Base-by-base conservation (phyloP, 2,888 invertebrate genomes). In the Notodromas monacha region DNA sequence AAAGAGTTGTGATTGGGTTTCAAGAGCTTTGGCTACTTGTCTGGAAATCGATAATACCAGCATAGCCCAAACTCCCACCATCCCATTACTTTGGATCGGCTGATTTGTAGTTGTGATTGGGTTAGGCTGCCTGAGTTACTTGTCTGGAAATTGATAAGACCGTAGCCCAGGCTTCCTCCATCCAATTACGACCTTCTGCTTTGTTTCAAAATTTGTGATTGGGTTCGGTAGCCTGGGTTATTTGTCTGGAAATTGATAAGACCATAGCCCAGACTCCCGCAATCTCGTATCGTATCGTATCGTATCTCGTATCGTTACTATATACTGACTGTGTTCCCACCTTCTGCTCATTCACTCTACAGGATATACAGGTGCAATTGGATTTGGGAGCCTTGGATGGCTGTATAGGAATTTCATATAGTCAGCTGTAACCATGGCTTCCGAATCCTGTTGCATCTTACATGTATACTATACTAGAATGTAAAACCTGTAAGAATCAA, bases 201-300 rank as follows among this genome's bases (percentile, higher is more conserved):
- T n/a, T n/a, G n/a, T n/a, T n/a, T n/a, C n/a, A n/a, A n/a, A n/a
- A n/a, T n/a, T n/a, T n/a, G n/a, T n/a, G n/a, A n/a, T n/a, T 21
- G 21, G 21, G 21, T 21, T 21, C 21, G 21, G 21, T 21, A 21
- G 21, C 21, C 21, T 21, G 21, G 21, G 21, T 21, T 21, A 21
- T 21, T 21, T 21, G 21, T 21, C 21, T 21, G 21, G 21, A 21
- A 21, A 21, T 21, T 21, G 21, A 21, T 21, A 21, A 21, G 21
- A 21, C 21, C 21, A 21, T 21, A 21, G 21, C 21, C 21, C 21
- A 21, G 21, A 21, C 21, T 21, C 21, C 21, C 21, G 21, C 21
- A 21, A 21, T 21, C 21, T 21, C 21, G 21, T 21, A 21, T 21
- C 21, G 21, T 21, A 21, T 21, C 21, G 21, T 21, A 21, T 21